A percentile compares a stretch with the other conserved stretches of the same genome.
These are phyloP conservation scores for Hemistola chrysoprasaria DNA, from an alignment of 2,888 invertebrate genomes.

Conservation along the genomic window DNA sequence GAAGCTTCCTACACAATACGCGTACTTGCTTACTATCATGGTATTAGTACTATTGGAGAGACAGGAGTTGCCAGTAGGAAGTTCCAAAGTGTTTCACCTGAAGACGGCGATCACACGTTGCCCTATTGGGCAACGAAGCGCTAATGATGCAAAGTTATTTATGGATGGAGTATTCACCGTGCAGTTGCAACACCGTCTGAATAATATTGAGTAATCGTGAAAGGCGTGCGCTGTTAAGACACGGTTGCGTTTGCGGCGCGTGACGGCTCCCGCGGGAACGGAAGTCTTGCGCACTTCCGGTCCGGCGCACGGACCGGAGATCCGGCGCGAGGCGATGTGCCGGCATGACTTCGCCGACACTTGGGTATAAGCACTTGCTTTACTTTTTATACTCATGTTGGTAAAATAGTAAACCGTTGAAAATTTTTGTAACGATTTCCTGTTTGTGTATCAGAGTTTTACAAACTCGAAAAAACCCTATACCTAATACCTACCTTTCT, in stretches of 20 bases:
- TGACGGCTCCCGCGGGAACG: conserved; percentile 76
- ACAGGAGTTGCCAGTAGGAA: no score
- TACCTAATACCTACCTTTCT: no score
- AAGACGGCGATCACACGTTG: conserved; percentile 18
- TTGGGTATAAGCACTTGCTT: no score
- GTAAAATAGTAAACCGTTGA: no score
- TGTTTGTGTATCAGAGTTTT: no score
- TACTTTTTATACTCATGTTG: no score
- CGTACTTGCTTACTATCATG: no score
- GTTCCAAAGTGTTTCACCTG: conserved; percentile 8
- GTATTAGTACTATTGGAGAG: no score
- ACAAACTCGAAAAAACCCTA: no score
- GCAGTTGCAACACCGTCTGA: conserved; percentile 25
- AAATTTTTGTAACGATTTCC: no score
- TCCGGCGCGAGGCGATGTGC: conserved; percentile 64
- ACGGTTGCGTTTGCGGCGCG: conserved; percentile 55
- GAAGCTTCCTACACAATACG: no score
- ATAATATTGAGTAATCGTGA: conserved; percentile 44
- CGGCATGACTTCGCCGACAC: conserved; percentile 44
- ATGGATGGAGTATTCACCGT: conserved; percentile 23
- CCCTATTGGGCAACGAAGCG: conserved; percentile 21
- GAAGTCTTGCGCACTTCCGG: conserved; percentile 77
- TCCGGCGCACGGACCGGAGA: conserved; percentile 65
- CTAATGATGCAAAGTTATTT: conserved; percentile 22
- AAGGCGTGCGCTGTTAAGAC: conserved; percentile 52